Percentiles rank a stretch among this genome's conserved stretches.
phyloP scores from a whole-genome alignment of 2,113 vertebrate genomes.

The Dasypus novemcinctus region DNA sequence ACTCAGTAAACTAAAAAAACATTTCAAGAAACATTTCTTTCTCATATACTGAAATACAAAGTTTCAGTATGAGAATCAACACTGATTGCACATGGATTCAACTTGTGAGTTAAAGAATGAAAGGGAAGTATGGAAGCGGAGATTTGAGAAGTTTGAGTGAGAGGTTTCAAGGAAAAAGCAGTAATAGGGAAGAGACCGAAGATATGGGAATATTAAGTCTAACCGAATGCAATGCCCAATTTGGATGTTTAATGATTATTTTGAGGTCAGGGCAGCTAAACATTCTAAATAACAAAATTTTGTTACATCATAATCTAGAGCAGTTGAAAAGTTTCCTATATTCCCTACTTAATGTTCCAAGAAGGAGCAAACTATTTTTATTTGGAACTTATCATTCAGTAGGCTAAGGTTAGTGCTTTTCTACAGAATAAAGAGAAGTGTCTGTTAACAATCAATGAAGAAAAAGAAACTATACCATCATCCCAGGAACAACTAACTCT shows the following conservation, averaged over 20 bases:
- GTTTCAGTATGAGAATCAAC: background rate
- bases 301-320: background rate
- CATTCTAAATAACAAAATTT: background rate
- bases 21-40: background rate
- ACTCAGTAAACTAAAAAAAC: background rate
- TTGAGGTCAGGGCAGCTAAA: background rate
- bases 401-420: background rate
- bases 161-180: background rate
- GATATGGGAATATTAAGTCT: background rate
- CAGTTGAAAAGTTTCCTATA: background rate
- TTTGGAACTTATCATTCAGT: background rate
- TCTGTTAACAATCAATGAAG: background rate
- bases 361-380: background rate
- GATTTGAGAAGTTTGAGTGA: background rate
- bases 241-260: background rate
- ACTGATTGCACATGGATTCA: background rate
- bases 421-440: background rate
- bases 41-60: background rate
- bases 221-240: background rate
- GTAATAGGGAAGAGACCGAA: background rate
- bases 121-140: background rate
- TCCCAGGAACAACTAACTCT: background rate
- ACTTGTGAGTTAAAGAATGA: background rate
- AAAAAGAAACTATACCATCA: background rate
- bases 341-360: background rate